phyloP scores from a whole-genome alignment of 2,888 invertebrate species.

The Leptinotarsa rubiginosa region DNA sequence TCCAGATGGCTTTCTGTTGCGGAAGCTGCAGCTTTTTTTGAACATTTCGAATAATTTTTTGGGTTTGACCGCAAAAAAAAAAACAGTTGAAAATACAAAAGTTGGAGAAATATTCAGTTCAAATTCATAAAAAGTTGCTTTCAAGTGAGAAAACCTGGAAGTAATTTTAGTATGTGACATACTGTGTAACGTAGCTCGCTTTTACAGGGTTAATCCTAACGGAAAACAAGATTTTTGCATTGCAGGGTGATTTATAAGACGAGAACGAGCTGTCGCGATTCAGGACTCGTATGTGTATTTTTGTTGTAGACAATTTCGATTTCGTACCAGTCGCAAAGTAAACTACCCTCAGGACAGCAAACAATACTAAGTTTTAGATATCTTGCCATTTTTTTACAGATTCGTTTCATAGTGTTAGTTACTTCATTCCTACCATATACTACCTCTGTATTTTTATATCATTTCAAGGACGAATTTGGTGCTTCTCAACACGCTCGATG shows the following conservation, averaged over 20 bases:
- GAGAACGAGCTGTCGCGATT: slow-evolving; percentile 17
- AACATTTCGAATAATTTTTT: no score
- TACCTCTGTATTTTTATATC: slow-evolving; percentile 52
- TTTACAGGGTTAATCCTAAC: slow-evolving; percentile 1
- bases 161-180: no score
- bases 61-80: no score
- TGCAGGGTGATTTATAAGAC: slow-evolving; percentile 7
- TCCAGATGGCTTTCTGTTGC: no score
- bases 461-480: slow-evolving; percentile 45
- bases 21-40: no score
- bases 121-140: no score
- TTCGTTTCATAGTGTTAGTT: slow-evolving; percentile 45
- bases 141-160: no score
- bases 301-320: slow-evolving; percentile 23
- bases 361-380: slow-evolving; percentile 43
- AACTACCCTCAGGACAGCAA: slow-evolving; percentile 47
- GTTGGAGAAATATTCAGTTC: no score
- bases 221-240: neutral
- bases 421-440: slow-evolving; percentile 50
- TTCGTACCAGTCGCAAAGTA: slow-evolving; percentile 38
- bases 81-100: no score
- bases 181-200: neutral
- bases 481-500: slow-evolving; percentile 42
- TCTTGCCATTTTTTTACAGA: slow-evolving; percentile 50
- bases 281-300: slow-evolving; percentile 4